Evolutionary conservation across 2,888 invertebrate genomes (phyloP), one percentile per base, ranked within the genome.

Genomic region (Phymatocera aterrima): DNA sequence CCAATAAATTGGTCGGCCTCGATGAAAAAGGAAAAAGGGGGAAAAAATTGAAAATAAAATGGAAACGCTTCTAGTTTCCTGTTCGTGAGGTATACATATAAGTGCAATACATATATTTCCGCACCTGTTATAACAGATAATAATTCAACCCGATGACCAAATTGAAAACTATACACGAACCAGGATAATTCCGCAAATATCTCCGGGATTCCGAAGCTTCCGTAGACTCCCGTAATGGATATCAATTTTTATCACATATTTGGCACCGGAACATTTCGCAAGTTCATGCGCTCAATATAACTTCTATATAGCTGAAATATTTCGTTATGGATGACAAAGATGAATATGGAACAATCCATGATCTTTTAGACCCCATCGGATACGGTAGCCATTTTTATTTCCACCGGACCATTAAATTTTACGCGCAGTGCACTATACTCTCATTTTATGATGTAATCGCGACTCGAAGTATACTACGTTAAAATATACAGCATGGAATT

Each of bases 171-270:
- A 8, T 68, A 46, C 15, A 24, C 3, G 43, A 68, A 46, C 68
- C 28, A 24, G 46, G 43, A 68, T 68, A 28, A 18, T 48, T 48
- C 34, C 12, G 4, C 34, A 31, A 12, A 10, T 15, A 6, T 51
- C 6, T 34, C 15, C 34, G 72, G 51, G 18, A 72, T 72, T 51
- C 43, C 34, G 21, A 51, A 5, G 10, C 4, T 72, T 31, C 51
- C 34, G 48, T n/a, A 72, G 37, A 6, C 18, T n/a, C n/a, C 8
- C 51, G 48, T 68, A 28, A 68, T 72, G 18, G 72, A 72, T 34
- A 72, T 72, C 31, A 51, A 48, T 72, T 72, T 12, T 51, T 72
- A 72, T 72, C 34, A 34, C 48, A 51, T 72, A 72, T 72, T 72
- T 48, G 51, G 51, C 72, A 31, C 18, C 72, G 12, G 28, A 12